phyloP scores from a whole-genome alignment of 2,888 invertebrate genomes.

The Drosophila cognata region DNA sequence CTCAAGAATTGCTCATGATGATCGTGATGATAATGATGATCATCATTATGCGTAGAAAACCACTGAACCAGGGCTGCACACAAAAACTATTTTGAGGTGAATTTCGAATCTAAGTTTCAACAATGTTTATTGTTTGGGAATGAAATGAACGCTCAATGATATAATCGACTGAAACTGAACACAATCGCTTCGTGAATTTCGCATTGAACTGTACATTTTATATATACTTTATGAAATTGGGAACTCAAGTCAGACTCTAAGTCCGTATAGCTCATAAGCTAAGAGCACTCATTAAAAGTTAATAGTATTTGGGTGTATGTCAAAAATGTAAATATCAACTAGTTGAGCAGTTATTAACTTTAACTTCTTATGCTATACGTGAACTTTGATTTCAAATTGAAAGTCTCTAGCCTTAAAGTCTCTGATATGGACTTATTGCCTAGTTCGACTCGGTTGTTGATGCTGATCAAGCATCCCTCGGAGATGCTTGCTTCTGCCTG shows the following conservation, averaged over 20 bases:
- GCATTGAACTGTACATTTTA: background rate
- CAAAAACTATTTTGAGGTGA: background rate
- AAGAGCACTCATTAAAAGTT: background rate
- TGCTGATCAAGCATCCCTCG: background rate
- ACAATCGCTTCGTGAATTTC: background rate
- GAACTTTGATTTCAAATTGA: too few species aligned
- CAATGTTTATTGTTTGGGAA: background rate
- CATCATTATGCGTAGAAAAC: constrained; percentile 39
- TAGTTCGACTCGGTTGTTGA: background rate
- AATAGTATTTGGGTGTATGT: too few species aligned
- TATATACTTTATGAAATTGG: background rate
- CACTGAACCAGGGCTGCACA: constrained; percentile 28
- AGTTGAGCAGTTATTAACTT: too few species aligned
- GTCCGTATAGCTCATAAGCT: background rate
- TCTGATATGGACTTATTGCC: background rate
- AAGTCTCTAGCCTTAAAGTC: background rate
- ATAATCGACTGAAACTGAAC: background rate
- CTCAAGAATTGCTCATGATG: constrained; percentile 42
- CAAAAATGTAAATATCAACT: too few species aligned
- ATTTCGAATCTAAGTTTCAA: background rate
- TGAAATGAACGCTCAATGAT: background rate
- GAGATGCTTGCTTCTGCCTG: background rate
- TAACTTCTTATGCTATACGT: too few species aligned
- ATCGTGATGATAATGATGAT: constrained; percentile 29
- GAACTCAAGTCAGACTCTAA: background rate